These are phyloP conservation scores for Parnassius mnemosyne DNA, from an alignment of 2,888 invertebrate species.

Conservation along the genomic window DNA sequence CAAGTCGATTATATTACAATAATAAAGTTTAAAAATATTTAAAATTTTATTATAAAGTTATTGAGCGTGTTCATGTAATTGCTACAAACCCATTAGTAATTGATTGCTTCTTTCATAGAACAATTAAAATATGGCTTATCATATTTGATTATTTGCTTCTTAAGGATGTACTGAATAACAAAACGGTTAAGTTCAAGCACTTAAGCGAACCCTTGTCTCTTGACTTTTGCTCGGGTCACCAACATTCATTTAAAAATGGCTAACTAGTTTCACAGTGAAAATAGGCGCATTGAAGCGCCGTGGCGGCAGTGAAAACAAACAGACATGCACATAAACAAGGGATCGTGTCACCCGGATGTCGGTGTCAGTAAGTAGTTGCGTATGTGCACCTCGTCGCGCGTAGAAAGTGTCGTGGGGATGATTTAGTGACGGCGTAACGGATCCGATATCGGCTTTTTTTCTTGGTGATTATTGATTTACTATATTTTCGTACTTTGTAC, in stretches of 20 bases:
- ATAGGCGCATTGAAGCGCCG: slow-evolving; percentile 28
- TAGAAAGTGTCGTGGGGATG: slow-evolving; percentile 52
- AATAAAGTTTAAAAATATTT: too few species aligned
- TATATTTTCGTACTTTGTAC: too few species aligned
- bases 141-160: too few species aligned
- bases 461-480: neutral
- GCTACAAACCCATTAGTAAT: too few species aligned
- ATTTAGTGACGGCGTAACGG: slow-evolving; percentile 29
- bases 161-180: too few species aligned
- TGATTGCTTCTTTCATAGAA: too few species aligned
- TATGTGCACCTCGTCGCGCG: slow-evolving; percentile 50
- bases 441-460: slow-evolving; percentile 14
- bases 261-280: slow-evolving; percentile 27
- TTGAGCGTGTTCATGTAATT: too few species aligned
- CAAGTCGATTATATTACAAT: too few species aligned
- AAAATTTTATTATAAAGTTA: too few species aligned
- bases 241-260: slow-evolving; percentile 11
- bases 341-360: slow-evolving; percentile 44
- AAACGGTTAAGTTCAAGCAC: too few species aligned
- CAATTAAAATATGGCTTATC: too few species aligned
- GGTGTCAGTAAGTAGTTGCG: slow-evolving; percentile 45
- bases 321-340: slow-evolving; percentile 39
- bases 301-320: slow-evolving; percentile 38
- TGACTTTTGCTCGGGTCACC: neutral
- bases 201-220: too few species aligned